Evolutionary conservation across 2,888 invertebrate species (phyloP).

Genomic region (Dione vanillae): DNA sequence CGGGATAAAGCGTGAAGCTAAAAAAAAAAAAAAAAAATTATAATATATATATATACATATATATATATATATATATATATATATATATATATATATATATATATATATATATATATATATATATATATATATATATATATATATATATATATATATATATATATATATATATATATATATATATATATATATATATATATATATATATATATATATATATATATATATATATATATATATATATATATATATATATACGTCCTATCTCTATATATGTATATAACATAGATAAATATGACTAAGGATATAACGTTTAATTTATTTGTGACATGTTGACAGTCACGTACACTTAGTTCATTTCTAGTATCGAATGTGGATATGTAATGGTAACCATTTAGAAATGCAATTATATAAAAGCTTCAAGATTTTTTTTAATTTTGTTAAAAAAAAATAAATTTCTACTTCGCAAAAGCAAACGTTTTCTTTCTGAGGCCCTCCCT

Average conservation of each 20-base stretch:
- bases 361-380: background rate
- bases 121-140: background rate
- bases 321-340: background rate
- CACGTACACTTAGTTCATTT: background rate
- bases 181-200: background rate
- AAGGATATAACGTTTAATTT: background rate
- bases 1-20: too few species aligned
- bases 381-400: background rate
- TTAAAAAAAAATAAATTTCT: too few species aligned
- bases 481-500: too few species aligned
- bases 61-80: background rate
- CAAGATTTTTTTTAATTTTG: too few species aligned
- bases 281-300: background rate
- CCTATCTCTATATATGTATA: background rate
- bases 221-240: background rate
- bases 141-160: background rate
- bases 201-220: background rate
- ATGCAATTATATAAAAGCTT: background rate
- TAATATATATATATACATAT: conserved; percentile 2
- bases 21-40: too few species aligned
- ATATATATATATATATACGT: background rate
- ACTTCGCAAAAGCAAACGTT: too few species aligned
- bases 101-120: background rate
- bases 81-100: background rate
- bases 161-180: background rate